These are phyloP conservation scores for Chlamydotis undulata DNA, from an alignment of 2,113 vertebrate species.

Conservation along the genomic window DNA sequence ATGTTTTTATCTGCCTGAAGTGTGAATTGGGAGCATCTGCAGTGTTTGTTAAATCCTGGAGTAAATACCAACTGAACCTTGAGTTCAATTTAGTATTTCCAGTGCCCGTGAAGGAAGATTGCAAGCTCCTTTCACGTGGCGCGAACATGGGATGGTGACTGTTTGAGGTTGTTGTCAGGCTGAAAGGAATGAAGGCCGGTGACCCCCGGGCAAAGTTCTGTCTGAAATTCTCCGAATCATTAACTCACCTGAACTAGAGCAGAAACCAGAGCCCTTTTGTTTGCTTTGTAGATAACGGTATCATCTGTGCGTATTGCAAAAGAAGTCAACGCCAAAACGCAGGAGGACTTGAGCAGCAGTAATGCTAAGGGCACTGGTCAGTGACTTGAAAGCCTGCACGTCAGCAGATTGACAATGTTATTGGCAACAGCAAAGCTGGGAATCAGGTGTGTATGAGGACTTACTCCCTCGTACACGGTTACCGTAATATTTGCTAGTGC, in stretches of 20 bases:
- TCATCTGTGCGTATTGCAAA: not conserved
- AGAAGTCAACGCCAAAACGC: not conserved
- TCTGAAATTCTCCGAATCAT: not conserved
- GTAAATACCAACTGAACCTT: not conserved
- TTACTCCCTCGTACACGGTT: not conserved
- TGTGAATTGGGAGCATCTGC: not conserved
- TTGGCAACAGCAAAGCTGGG: not conserved
- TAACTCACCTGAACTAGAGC: not conserved
- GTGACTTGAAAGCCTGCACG: not conserved
- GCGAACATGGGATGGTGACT: not conserved
- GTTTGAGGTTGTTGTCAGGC: not conserved
- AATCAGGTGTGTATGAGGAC: not conserved
- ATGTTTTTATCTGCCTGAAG: not conserved
- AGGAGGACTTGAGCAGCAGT: not conserved
- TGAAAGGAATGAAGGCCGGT: not conserved
- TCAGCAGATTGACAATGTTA: rapidly evolving
- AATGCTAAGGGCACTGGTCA: not conserved
- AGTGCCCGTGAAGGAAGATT: too few relatives aligned
- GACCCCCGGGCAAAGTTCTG: not conserved
- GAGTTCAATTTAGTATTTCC: not conserved
- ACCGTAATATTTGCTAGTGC: not conserved
- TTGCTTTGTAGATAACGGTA: not conserved
- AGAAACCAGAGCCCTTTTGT: not conserved
- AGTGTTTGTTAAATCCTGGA: not conserved
- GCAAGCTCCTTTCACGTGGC: not conserved